phyloP scores from a whole-genome alignment of 2,888 invertebrate genomes.

The Ectemnius continuus region DNA sequence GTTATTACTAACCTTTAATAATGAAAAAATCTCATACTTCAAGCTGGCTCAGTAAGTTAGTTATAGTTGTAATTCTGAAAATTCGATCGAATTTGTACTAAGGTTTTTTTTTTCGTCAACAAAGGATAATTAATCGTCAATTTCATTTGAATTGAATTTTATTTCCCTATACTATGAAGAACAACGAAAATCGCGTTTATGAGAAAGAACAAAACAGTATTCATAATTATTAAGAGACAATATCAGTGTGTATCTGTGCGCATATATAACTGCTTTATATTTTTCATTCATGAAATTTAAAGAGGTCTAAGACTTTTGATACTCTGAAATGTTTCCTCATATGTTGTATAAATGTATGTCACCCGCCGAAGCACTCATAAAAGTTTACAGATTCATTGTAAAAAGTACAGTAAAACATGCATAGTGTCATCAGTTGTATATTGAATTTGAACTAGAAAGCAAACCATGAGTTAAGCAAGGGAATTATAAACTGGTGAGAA shows the following conservation, averaged over 20 bases:
- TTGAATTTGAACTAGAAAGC: constrained; percentile 39
- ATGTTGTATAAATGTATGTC: too few relatives aligned
- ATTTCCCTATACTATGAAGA: not conserved
- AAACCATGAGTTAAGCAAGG: constrained; percentile 40
- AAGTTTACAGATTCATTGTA: constrained; percentile 23
- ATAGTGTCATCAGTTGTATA: constrained; percentile 19
- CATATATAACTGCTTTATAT: too few relatives aligned
- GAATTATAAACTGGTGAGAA: constrained; percentile 41
- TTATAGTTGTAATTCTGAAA: constrained; percentile 37
- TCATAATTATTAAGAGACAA: too few relatives aligned
- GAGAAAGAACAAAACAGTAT: too few relatives aligned
- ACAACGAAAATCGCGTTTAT: not conserved
- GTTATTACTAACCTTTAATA: constrained; percentile 48
- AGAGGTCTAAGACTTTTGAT: too few relatives aligned
- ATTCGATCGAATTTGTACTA: constrained; percentile 43
- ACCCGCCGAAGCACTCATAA: too few relatives aligned
- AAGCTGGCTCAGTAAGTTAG: constrained; percentile 41
- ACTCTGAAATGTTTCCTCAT: too few relatives aligned
- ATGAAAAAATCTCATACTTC: constrained; percentile 48
- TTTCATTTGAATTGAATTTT: not conserved
- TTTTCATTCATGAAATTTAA: too few relatives aligned
- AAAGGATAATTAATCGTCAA: not conserved
- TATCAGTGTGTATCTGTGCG: too few relatives aligned
- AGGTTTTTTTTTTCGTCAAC: constrained; percentile 1
- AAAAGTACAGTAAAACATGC: constrained; percentile 21